Evolutionary conservation across 1,140 invertebrate genomes (phyloP), one percentile per base, ranked within the genome.

Genomic region (Amphibalanus amphitrite): DNA sequence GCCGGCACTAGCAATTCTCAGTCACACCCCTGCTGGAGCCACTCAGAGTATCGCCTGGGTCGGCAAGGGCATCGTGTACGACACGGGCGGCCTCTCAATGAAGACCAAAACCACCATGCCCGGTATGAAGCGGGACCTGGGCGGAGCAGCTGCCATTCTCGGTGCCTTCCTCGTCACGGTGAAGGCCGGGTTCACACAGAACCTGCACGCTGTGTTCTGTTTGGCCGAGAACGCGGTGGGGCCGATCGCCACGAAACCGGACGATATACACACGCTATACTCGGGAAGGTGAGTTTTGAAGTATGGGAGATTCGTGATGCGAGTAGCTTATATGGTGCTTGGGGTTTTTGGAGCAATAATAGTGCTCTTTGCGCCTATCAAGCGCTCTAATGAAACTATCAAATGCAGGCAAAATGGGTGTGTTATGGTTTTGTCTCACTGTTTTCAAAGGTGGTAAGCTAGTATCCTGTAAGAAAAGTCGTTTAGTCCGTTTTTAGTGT

Each of bases 71-170:
- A 95, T 96, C 78, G 91, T 95, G 13, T 96, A 91, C 79, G 93
- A 96, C 78, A 95, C 92, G 76, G 93, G 93, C 77, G 93, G 93
- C 28, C 85, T 95, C 65, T 91, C 89, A 79, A 91, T 96, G 76
- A 95, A 95, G 81, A 83, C 86, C 29, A 92, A 92, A 87, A 86
- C 87, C n/a, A 84, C 85, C 0, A 94, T 94, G 92, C 87, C 89
- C 71, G 90, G 90, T 47, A 96, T 96, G 93, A 95, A 96, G 78
- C 82, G 89, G 17, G 93, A 96, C 81, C 95, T 92, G 82, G 93
- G 90, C 8, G 93, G 92, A 38, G 92, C 93, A 0, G 93, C 93
- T 47, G 93, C 84, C 3, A 86, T 95, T 75, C 80, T 95, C 20
- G 90, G 87, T 33, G 91, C 92, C 4, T 95, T 95, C 80, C 86